Evolutionary conservation across 2,113 vertebrate genomes (phyloP).

Genomic region (Oncorhynchus gorbuscha): DNA sequence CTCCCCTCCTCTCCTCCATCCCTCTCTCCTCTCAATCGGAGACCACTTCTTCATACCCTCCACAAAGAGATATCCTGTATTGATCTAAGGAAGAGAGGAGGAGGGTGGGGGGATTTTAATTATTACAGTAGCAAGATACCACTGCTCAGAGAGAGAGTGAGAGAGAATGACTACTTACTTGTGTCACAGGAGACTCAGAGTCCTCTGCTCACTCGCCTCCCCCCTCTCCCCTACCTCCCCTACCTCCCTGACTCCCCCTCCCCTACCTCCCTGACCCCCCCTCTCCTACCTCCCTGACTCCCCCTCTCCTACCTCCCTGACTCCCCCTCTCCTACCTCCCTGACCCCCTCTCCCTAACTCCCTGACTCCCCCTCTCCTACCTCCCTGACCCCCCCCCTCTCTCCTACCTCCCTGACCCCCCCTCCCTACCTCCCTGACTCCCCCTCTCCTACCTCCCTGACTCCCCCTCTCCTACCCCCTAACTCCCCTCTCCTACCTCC

Average conservation of each 20-base stretch:
- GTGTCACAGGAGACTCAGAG: slow-evolving; percentile 48
- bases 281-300: background rate
- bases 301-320: background rate
- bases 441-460: slow-evolving; percentile 43
- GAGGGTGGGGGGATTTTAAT: slow-evolving; percentile 81
- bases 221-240: slow-evolving; percentile 16
- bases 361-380: slow-evolving; percentile 52
- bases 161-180: background rate
- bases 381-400: background rate
- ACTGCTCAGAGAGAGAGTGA: slow-evolving; percentile 65
- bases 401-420: background rate
- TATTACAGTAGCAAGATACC: slow-evolving; percentile 89
- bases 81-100: slow-evolving; percentile 74
- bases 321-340: background rate
- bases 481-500: background rate
- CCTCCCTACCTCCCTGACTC: background rate
- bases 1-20: too few species aligned
- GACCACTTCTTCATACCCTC: slow-evolving; percentile 76
- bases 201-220: too few species aligned
- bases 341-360: too few species aligned
- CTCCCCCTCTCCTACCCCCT: slow-evolving; percentile 44
- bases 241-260: slow-evolving; percentile 30
- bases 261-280: background rate
- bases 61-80: slow-evolving; percentile 87
- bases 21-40: slow-evolving; percentile 80